Conservation (phyloP, 2,888 invertebrate genomes). For the Xestobium rufovillosum region DNA sequence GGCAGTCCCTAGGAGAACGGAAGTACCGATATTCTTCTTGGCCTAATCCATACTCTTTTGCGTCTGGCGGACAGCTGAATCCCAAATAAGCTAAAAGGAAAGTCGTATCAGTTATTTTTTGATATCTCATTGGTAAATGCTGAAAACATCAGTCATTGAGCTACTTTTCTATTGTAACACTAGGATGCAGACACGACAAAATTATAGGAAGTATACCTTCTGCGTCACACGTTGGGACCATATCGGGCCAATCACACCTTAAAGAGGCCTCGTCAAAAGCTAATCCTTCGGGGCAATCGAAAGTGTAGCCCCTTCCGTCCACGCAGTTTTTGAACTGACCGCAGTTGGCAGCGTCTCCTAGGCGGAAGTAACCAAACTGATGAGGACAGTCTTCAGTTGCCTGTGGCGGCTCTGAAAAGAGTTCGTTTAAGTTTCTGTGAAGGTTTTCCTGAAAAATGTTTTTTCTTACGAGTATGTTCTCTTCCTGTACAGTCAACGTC, state of each 20-base stretch:
- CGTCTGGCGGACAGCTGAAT: constrained; percentile 68
- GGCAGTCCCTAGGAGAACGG: constrained; percentile 61
- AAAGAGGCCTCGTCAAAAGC: constrained; percentile 57
- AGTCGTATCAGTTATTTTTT: background rate
- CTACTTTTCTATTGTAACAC: no score
- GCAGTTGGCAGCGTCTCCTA: constrained; percentile 61
- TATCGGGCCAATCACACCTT: constrained; percentile 84
- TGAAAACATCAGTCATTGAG: background rate
- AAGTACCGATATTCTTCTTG: constrained; percentile 46
- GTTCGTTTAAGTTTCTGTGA: constrained; percentile 4
- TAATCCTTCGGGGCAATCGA: constrained; percentile 77
- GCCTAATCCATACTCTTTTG: constrained; percentile 40
- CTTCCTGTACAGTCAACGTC: constrained; percentile 71
- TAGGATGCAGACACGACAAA: background rate
- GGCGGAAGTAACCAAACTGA: constrained; percentile 72
- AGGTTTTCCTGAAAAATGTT: no score
- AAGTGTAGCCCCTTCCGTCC: constrained; percentile 61
- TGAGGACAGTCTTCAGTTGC: constrained; percentile 75
- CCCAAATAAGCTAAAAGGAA: constrained; percentile 60
- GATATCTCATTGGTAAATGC: background rate
- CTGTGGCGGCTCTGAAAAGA: constrained; percentile 57
- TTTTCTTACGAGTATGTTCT: constrained; percentile 57
- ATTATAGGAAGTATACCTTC: constrained; percentile 51
- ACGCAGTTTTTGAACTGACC: constrained; percentile 78
- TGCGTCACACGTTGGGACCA: constrained; percentile 70